A percentile compares a stretch with the other conserved stretches of the same genome.
phyloP scores from a whole-genome alignment of 2,888 invertebrate genomes.

The Margaritifera margaritifera region DNA sequence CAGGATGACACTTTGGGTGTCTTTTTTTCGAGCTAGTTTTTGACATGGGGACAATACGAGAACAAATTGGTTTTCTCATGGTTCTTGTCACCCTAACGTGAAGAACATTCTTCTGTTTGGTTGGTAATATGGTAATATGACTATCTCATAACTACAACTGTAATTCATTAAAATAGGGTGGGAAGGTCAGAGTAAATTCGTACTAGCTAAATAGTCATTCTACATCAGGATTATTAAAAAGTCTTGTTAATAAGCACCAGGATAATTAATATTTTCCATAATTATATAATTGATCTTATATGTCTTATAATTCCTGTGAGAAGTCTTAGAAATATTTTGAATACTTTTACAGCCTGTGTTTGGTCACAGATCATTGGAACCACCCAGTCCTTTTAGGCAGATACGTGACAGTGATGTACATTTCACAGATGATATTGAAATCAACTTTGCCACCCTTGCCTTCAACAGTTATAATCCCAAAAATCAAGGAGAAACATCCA shows the following conservation, averaged over 20 bases:
- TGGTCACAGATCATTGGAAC: constrained; percentile 66
- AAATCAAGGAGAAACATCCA: constrained; percentile 58
- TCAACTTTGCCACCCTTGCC: constrained; percentile 61
- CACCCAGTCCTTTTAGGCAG: constrained; percentile 56
- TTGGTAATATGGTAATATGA: no score
- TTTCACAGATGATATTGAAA: constrained; percentile 66
- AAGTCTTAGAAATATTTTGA: neutral
- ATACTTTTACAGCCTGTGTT: constrained; percentile 60
- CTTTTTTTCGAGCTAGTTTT: no score
- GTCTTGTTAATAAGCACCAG: neutral
- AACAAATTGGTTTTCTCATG: no score
- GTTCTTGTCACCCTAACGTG: no score
- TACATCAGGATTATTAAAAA: neutral
- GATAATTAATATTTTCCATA: neutral
- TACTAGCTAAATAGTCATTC: neutral
- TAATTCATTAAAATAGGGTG: no score
- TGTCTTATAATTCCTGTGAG: no score
- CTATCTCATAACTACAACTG: no score
- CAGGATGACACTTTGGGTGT: no score
- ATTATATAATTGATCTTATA: no score
- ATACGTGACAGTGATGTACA: constrained; percentile 67
- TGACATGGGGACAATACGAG: no score
- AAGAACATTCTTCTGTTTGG: no score
- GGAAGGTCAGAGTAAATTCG: no score
- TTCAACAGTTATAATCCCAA: constrained; percentile 56